Conservation (phyloP, 2,797 vertebrate species). For the Salmo trutta region DNA sequence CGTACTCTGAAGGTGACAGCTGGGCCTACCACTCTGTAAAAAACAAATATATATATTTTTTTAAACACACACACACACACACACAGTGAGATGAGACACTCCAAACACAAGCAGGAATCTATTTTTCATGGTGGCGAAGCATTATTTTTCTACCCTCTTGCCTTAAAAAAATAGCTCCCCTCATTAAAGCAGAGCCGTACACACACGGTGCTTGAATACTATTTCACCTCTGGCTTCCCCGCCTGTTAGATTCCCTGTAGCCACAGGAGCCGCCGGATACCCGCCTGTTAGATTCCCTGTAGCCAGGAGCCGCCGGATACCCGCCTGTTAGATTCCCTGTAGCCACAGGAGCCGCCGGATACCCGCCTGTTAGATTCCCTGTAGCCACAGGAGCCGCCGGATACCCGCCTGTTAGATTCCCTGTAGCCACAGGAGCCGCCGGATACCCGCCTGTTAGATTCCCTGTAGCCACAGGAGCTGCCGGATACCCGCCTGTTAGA, state of each 20-base stretch:
- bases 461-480: too few relatives aligned
- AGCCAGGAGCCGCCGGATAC: not conserved
- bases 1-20: constrained; percentile 91
- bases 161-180: constrained; percentile 5
- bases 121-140: constrained; percentile 2
- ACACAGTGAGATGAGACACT: constrained; percentile 6
- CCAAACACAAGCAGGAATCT: not conserved
- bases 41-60: too few relatives aligned
- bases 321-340: constrained; percentile 30
- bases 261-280: too few relatives aligned
- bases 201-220: constrained; percentile 21
- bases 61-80: constrained; percentile 1
- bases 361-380: constrained; percentile 32
- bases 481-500: constrained; percentile 32
- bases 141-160: constrained; percentile 31
- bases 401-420: constrained; percentile 32
- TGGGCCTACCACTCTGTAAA: constrained; percentile 86
- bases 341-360: too few relatives aligned
- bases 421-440: too few relatives aligned
- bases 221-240: constrained; percentile 50
- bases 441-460: constrained; percentile 31
- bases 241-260: constrained; percentile 23
- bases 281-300: too few relatives aligned
- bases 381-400: too few relatives aligned
- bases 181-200: constrained; percentile 53